Percentiles rank a stretch among this genome's conserved stretches.
Conservation (phyloP, 2,888 invertebrate genomes). For the Laspeyria flexula region DNA sequence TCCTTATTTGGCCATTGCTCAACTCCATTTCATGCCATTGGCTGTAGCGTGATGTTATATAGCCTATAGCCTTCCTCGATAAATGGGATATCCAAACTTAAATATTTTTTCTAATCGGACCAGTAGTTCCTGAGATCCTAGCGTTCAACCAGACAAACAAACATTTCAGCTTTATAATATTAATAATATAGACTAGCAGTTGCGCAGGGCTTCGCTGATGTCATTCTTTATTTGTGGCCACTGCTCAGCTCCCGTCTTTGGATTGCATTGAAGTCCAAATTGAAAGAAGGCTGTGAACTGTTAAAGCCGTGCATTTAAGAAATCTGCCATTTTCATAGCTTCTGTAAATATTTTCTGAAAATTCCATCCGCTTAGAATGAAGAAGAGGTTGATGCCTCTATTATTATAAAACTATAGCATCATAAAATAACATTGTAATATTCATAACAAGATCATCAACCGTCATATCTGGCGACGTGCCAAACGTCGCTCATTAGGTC, state of each 20-base stretch:
- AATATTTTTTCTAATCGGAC: not conserved
- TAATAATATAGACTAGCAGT: not conserved
- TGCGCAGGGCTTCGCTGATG: too few relatives aligned
- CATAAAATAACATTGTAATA: not conserved
- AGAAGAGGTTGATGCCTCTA: too few relatives aligned
- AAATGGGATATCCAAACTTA: not conserved
- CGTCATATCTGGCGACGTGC: slow-evolving; percentile 15
- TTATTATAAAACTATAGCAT: not conserved
- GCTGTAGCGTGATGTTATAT: not conserved
- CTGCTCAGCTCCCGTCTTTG: too few relatives aligned
- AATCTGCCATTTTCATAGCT: too few relatives aligned
- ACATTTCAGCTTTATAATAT: not conserved
- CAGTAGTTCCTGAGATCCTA: not conserved
- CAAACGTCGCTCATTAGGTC: slow-evolving; percentile 9
- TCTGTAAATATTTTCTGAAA: too few relatives aligned
- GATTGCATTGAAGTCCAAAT: too few relatives aligned
- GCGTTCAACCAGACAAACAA: not conserved
- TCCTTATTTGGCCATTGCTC: too few relatives aligned
- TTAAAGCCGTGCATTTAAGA: too few relatives aligned
- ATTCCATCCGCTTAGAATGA: too few relatives aligned
- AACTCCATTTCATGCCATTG: too few relatives aligned
- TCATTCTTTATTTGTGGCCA: too few relatives aligned
- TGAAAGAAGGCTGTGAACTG: too few relatives aligned
- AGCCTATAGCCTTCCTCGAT: not conserved
- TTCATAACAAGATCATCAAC: slow-evolving; percentile 15